Base-by-base conservation (phyloP, 2,113 vertebrate genomes). In the Dryoscopus gambensis region DNA sequence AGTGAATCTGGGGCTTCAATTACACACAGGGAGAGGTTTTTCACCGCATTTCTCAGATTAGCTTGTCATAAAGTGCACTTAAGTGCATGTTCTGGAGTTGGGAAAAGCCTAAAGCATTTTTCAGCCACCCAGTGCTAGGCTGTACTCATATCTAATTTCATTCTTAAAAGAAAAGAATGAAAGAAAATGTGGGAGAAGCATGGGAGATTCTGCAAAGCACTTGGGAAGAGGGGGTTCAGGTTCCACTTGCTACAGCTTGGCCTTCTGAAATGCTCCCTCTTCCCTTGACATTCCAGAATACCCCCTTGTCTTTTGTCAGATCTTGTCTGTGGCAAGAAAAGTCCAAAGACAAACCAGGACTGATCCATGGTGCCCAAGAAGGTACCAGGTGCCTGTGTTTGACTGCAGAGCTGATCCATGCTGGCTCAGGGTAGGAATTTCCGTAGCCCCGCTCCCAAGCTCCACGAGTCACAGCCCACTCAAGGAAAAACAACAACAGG, bases 151-250 rank as follows among this genome's bases (percentile, higher is more conserved):
- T 65, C 13, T 17, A 30, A 71, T 62, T 44, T 44, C 7, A 23
- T 19, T 91, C 50, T 73, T 39, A 53, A 44, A 80, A 46, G 25
- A 55, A 59, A 91, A 87, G 16, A 15, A 35, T 44, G 42, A 44
- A 44, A 44, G 42, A 44, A 44, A 44, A 44, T 35, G 30, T 0
- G 0, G 56, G 39, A 68, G 15, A 42, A 4, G 20, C 33, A 21
- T 0, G 5, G 33, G 33, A 67, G 9, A 24, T n/a, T 55, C 37
- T 81, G 52, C 39, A 42, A 18, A 75, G 47, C 25, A 22, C 20
- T 7, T 23, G 13, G 37, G 55, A 65, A 17, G 16, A 73, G 15
- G 2, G 0, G 0, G 0, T 10, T 65, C 35, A 63, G 37, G 44
- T 71, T 85, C 42, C 7, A 3, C 21, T 81, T 49, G 28, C 46